These are phyloP conservation scores for Platynereis dumerilii DNA, from an alignment of 2,888 invertebrate species.

Conservation along the genomic window DNA sequence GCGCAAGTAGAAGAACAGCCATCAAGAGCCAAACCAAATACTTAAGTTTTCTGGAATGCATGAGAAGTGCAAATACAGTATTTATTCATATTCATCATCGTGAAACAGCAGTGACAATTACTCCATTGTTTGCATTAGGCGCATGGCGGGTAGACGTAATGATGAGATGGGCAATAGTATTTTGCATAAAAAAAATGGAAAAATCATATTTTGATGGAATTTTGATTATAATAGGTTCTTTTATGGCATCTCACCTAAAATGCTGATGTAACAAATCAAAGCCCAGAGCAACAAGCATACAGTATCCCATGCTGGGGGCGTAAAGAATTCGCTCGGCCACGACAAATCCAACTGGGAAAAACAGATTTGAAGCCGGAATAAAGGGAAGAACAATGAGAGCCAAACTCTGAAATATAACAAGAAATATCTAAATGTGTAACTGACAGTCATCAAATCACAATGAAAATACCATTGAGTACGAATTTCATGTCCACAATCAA, in stretches of 20 bases:
- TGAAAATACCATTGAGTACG: background rate
- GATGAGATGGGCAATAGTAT: too few species aligned
- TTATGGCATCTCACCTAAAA: too few species aligned
- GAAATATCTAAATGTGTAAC: background rate
- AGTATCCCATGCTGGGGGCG: conserved; percentile 98
- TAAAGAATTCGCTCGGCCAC: conserved; percentile 94
- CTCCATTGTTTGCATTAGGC: too few species aligned
- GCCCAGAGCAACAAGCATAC: conserved; percentile 83
- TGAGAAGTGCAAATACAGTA: background rate
- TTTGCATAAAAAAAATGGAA: too few species aligned
- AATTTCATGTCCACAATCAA: background rate
- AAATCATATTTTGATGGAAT: too few species aligned
- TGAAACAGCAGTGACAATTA: too few species aligned
- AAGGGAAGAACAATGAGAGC: conserved; percentile 89
- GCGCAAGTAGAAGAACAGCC: conserved; percentile 74
- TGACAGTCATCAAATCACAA: background rate
- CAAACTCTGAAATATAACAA: conserved; percentile 69
- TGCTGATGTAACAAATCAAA: conserved; percentile 42
- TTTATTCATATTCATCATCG: too few species aligned
- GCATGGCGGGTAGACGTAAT: too few species aligned
- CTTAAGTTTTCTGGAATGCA: conserved; percentile 45
- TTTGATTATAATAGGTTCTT: too few species aligned
- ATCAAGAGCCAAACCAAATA: conserved; percentile 73
- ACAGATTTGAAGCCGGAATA: conserved; percentile 93
- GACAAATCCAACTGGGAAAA: conserved; percentile 97